phyloP scores from a whole-genome alignment of 2,888 invertebrate species.

The Nephrotoma guestfalica region DNA sequence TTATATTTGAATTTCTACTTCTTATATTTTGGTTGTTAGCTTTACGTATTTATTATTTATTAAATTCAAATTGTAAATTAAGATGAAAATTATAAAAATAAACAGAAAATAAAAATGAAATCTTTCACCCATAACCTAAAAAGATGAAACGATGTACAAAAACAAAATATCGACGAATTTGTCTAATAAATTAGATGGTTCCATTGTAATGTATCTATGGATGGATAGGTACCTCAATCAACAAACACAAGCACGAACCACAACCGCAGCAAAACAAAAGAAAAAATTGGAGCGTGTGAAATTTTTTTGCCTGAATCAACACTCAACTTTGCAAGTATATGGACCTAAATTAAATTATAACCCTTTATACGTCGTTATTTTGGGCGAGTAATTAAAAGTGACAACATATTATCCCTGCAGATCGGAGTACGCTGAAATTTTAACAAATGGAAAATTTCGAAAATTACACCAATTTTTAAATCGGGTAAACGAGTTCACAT shows the following conservation, averaged over 20 bases:
- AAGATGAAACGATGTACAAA: not conserved
- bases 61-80: not conserved
- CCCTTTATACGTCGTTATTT: too few species aligned
- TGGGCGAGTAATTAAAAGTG: too few species aligned
- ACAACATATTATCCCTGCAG: rapidly evolving
- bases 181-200: not conserved
- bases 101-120: not conserved
- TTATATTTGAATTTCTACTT: not conserved
- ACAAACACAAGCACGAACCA: not conserved
- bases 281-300: not conserved
- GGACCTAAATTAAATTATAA: too few species aligned
- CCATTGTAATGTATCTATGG: not conserved
- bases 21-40: not conserved
- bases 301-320: not conserved
- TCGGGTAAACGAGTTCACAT: too few species aligned
- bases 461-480: too few species aligned
- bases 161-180: not conserved
- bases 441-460: too few species aligned
- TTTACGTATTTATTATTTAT: not conserved
- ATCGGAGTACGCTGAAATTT: too few species aligned
- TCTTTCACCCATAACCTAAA: not conserved
- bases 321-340: too few species aligned
- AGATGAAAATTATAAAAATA: not conserved
- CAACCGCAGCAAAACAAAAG: not conserved
- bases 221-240: not conserved